Percentiles rank a stretch among this genome's conserved stretches.
Evolutionary conservation across 2,797 vertebrate species (phyloP).

Genomic region (Pelochelys cantorii): DNA sequence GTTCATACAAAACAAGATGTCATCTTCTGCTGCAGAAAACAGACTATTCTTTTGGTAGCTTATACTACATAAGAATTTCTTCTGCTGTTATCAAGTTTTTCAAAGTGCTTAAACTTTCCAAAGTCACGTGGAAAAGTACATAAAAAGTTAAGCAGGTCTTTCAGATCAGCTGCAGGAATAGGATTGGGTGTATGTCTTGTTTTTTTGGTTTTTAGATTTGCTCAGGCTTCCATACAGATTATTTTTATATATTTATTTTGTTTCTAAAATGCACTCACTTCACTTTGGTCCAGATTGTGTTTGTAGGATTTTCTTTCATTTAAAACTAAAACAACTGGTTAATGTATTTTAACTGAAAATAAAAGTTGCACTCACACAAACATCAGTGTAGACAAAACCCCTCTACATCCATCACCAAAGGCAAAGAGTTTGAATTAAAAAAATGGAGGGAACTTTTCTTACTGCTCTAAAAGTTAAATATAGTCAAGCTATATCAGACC

Average conservation of each 20-base stretch:
- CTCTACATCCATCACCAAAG: not conserved
- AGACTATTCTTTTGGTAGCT: not conserved
- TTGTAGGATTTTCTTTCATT: not conserved
- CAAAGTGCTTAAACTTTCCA: not conserved
- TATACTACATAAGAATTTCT: not conserved
- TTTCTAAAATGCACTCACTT: not conserved
- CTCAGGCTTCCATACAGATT: not conserved
- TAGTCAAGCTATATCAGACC: not conserved
- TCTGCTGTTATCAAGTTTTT: not conserved
- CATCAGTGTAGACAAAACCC: not conserved
- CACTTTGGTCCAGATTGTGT: not conserved
- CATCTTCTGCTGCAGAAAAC: not conserved
- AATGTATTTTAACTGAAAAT: not conserved
- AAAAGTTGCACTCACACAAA: not conserved
- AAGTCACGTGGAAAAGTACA: not conserved
- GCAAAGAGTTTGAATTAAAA: not conserved
- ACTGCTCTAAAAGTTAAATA: not conserved
- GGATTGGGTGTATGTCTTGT: rapidly evolving
- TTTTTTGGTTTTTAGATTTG: not conserved
- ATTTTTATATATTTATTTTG: not conserved
- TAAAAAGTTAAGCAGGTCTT: not conserved
- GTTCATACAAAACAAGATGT: not conserved
- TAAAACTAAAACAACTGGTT: not conserved
- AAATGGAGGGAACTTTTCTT: not conserved
- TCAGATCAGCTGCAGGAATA: not conserved